These are phyloP conservation scores for Urocolius indicus DNA, from an alignment of 2,113 vertebrate species.

Conservation along the genomic window DNA sequence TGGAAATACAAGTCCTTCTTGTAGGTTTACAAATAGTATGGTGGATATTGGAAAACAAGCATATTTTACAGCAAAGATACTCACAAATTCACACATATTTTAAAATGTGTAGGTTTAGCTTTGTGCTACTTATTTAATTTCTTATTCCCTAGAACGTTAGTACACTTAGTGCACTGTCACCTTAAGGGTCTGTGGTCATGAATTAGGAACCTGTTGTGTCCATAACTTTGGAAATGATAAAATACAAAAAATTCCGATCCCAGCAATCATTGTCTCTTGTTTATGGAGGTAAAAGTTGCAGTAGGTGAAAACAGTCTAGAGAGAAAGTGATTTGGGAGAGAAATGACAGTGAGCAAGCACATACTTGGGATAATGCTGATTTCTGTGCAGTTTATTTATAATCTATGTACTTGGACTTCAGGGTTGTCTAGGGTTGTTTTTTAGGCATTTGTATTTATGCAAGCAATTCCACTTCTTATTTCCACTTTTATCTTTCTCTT, in stretches of 20 bases:
- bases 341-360: background rate
- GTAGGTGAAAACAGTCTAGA: background rate
- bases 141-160: background rate
- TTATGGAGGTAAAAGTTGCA: background rate
- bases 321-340: background rate
- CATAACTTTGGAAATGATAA: background rate
- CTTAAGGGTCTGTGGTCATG: background rate
- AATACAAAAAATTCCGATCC: background rate
- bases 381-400: background rate
- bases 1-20: background rate
- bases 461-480: background rate
- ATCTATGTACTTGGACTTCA: background rate
- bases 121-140: background rate
- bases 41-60: background rate
- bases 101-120: fast-evolving
- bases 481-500: background rate
- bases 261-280: background rate
- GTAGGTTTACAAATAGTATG: background rate
- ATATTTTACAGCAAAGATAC: background rate
- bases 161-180: background rate
- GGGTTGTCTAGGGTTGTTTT: too few relatives aligned
- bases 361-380: background rate
- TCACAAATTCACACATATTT: background rate
- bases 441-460: background rate
- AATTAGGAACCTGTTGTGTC: background rate